A percentile compares a stretch with the other conserved stretches of the same genome.
phyloP scores from a whole-genome alignment of 2,113 vertebrate genomes.

The Microcebus tavaratra region DNA sequence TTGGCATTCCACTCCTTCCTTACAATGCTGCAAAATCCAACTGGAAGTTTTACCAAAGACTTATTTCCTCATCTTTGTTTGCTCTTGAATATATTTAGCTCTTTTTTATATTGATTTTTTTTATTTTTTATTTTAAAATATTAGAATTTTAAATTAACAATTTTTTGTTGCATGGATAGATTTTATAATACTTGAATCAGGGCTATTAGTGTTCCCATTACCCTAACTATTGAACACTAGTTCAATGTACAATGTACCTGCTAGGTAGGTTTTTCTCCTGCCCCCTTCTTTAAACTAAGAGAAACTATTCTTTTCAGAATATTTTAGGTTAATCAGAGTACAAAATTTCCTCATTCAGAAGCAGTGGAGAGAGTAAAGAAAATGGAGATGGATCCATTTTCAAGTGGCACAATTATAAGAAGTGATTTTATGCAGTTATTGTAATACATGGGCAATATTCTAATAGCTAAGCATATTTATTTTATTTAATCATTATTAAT shows the following conservation, averaged over 20 bases:
- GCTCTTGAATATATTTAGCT: background rate
- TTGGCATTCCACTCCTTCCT: slow-evolving; percentile 8
- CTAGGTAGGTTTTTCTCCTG: no score
- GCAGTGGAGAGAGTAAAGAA: background rate
- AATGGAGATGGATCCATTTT: background rate
- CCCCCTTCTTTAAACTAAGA: background rate
- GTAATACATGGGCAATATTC: background rate
- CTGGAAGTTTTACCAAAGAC: slow-evolving; percentile 12
- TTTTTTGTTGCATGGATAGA: no score
- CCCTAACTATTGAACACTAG: no score
- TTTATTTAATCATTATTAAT: background rate
- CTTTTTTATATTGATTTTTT: no score
- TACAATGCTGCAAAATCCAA: slow-evolving; percentile 12
- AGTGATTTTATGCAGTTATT: background rate
- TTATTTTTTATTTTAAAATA: no score
- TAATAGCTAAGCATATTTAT: background rate
- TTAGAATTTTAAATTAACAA: no score
- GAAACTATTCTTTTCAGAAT: background rate
- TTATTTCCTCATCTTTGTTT: background rate
- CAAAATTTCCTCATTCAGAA: background rate
- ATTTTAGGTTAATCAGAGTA: background rate
- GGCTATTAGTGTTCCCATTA: no score
- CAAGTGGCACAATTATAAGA: background rate
- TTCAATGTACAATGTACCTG: no score
- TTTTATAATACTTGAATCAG: no score